Percentiles rank a stretch among this genome's conserved stretches.
Evolutionary conservation across 2,888 invertebrate species (phyloP).

Genomic region (Coleophora flavipennella): DNA sequence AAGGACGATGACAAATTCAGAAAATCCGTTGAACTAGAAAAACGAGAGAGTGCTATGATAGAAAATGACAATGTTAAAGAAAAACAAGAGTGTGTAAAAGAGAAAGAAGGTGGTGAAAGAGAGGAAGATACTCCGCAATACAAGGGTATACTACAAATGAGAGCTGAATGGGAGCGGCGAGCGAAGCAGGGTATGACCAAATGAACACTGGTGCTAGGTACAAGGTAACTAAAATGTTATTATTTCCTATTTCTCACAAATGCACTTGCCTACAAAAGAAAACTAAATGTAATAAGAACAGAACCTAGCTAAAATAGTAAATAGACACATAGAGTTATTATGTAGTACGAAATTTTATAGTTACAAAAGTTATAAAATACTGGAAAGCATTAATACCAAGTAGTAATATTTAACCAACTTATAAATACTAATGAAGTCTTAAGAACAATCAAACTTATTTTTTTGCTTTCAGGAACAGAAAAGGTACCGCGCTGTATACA

Average conservation of each 20-base stretch:
- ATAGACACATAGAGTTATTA: too few species aligned
- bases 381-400: too few species aligned
- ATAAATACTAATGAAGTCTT: neutral
- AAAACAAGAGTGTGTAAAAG: slow-evolving; percentile 39
- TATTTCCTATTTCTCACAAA: too few species aligned
- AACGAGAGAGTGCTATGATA: slow-evolving; percentile 56
- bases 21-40: slow-evolving; percentile 47
- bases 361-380: too few species aligned
- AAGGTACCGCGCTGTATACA: slow-evolving; percentile 37
- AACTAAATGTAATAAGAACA: too few species aligned
- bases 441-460: neutral
- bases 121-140: slow-evolving; percentile 70
- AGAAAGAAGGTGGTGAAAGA: slow-evolving; percentile 38
- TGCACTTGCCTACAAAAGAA: too few species aligned
- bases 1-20: slow-evolving; percentile 48
- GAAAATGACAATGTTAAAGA: slow-evolving; percentile 48
- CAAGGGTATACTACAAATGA: slow-evolving; percentile 81
- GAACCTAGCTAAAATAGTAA: too few species aligned
- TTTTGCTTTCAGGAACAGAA: neutral
- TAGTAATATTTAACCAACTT: too few species aligned
- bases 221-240: slow-evolving; percentile 15
- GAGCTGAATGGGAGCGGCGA: slow-evolving; percentile 84
- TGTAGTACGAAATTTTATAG: too few species aligned
- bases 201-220: slow-evolving; percentile 62
- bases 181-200: slow-evolving; percentile 81